Base-by-base conservation (phyloP, 2,113 vertebrate genomes). In the Chitala chitala region DNA sequence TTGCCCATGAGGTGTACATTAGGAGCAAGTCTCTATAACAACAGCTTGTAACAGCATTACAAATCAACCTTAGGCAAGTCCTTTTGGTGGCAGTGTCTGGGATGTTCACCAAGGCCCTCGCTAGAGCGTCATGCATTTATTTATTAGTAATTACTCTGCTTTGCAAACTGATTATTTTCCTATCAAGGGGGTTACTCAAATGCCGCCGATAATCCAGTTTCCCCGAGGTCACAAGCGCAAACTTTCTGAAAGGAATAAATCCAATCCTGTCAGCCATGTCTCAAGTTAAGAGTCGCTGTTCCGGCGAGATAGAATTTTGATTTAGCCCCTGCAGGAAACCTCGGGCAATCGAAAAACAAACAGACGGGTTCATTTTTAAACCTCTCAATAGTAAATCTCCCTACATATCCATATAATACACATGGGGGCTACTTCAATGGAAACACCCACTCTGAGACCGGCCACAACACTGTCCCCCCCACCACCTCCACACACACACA, bases 11-110 rank as follows among this genome's bases (percentile, higher is more conserved):
- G 69, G 46, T 72, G 54, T 59, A 65, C 84, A 83, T 81, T 82
- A 46, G 80, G 82, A 84, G 83, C 79, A 83, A 84, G 81, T 85
- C 86, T 85, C 81, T 83, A 86, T 86, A 80, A 88, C 83, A 86
- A 85, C 85, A 77, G 79, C 76, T 83, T 84, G 46, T 84, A 86
- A 79, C 77, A 81, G 81, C 82, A 84, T 51, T 55, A 86, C 80
- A 82, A 84, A 87, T 80, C 85, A 85, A 86, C 82, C 80, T 78
- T 82, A 80, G 82, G 82, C 79, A 79, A 84, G 82, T 82, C 80
- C 81, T 71, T 82, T 81, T 76, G 76, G 78, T 77, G 54, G 78
- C 72, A 75, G 78, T 77, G 84, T 83, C 80, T 78, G 68, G 85
- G 86, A 88, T 84, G 82, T 79, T 81, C 89, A 87, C 72, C 83